Percentiles rank a stretch among this genome's conserved stretches.
These are phyloP conservation scores for Sternarchorhynchus goeldii DNA, from an alignment of 2,797 vertebrate species.

Conservation along the genomic window DNA sequence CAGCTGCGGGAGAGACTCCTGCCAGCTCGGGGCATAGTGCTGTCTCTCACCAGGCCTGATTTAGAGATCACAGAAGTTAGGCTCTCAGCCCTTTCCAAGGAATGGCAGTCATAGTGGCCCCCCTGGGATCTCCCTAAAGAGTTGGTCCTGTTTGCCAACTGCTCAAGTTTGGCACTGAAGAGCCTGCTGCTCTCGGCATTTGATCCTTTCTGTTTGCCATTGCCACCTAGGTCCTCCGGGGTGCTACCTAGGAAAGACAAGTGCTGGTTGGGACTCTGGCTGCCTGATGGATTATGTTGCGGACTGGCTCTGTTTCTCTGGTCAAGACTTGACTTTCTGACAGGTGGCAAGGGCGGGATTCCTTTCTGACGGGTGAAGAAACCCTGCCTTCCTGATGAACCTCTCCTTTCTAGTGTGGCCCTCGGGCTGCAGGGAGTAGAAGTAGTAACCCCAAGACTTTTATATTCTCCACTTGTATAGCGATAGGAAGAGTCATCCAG, in stretches of 20 bases:
- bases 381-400: constrained; percentile 82
- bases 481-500: constrained; percentile 70
- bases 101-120: constrained; percentile 91
- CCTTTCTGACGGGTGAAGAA: constrained; percentile 88
- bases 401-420: constrained; percentile 84
- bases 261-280: constrained; percentile 72
- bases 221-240: constrained; percentile 73
- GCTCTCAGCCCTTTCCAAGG: constrained; percentile 89
- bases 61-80: constrained; percentile 80
- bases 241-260: constrained; percentile 71
- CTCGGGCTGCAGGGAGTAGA: constrained; percentile 83
- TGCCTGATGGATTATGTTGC: constrained; percentile 76
- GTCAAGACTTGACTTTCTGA: constrained; percentile 96
- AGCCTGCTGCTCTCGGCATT: constrained; percentile 84
- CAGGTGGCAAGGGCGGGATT: constrained; percentile 89
- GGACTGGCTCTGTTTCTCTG: constrained; percentile 89
- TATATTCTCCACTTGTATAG: constrained; percentile 66
- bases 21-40: constrained; percentile 87
- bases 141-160: constrained; percentile 90
- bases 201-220: constrained; percentile 74
- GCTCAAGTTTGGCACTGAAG: constrained; percentile 94
- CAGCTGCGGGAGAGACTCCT: constrained; percentile 82
- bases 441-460: constrained; percentile 62
- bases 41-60: constrained; percentile 79
- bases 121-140: constrained; percentile 85